Base-by-base conservation (phyloP, 2,113 vertebrate genomes). In the Motacilla tschutschensis region DNA sequence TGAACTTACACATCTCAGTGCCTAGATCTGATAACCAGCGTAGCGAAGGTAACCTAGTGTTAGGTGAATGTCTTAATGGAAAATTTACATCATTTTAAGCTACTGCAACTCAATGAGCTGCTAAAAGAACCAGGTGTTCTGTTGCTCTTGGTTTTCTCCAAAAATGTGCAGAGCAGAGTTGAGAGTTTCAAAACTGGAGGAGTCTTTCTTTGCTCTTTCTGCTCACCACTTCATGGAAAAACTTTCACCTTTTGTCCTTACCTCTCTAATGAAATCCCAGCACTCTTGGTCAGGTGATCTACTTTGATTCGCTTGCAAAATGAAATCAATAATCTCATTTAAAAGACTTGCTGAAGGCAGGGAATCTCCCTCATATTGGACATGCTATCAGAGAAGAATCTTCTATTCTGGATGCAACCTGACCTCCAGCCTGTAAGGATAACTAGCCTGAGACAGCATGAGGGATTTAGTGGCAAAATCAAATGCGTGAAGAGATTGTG, bases 281-380 rank as follows among this genome's bases (percentile, higher is more conserved):
- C 1, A 10, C 38, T 77, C 41, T 73, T 0, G 1, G 77, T 92
- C 90, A 87, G 74, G 57, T 93, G 89, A 77, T 91, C 63, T 76
- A 26, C 77, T 93, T 85, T 85, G 74, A 85, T 77, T 85, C 2
- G 0, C 67, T 91, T 82, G 58, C 72, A 72, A 90, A 90, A 78
- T 71, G 36, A 85, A 93, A 95, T 95, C 94, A 91, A 95, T 95
- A 95, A 90, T 74, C 84, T 94, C 64, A 93, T 95, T 94, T 91
- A 7, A 87, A 93, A 90, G 79, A 58, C 60, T 89, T 87, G 88
- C 93, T 91, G 93, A 94, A 92, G 91, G 84, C 67, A 86, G 47
- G 59, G 78, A 94, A 71, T 88, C 36, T 76, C 66, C 80, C 48
- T 91, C 51, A 17, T 66, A 81, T 47, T 93, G 77, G 67, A 77